Percentiles rank a stretch among this genome's conserved stretches.
Evolutionary conservation across 1,140 invertebrate species (phyloP).

Genomic region (Portunus trituberculatus): DNA sequence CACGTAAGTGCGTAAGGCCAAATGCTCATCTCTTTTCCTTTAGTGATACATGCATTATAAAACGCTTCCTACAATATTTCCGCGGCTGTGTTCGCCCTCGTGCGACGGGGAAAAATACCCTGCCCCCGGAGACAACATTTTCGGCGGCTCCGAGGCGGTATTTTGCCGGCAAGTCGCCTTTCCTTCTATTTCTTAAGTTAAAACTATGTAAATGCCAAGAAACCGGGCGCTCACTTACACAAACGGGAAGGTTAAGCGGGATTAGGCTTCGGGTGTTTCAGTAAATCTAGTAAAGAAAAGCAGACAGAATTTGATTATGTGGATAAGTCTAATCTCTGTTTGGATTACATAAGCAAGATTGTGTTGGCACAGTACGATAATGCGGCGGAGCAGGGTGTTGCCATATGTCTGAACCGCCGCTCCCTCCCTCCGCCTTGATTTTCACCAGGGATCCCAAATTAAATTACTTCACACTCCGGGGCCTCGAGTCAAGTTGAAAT

Average conservation of each 20-base stretch:
- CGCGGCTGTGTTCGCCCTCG: not conserved
- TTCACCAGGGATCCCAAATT: conserved; percentile 34
- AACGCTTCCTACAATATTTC: conserved; percentile 46
- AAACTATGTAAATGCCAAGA: conserved; percentile 61
- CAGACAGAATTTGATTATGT: conserved; percentile 28
- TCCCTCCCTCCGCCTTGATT: not conserved
- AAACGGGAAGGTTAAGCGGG: not conserved
- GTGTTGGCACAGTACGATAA: conserved; percentile 65
- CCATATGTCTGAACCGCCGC: conserved; percentile 35
- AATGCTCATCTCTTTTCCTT: conserved; percentile 71
- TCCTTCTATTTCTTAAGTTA: conserved; percentile 58
- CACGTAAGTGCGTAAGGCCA: conserved; percentile 73
- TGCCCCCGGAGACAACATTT: not conserved
- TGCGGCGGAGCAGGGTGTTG: conserved; percentile 51
- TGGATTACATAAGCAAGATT: conserved; percentile 64
- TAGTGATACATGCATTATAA: conserved; percentile 73
- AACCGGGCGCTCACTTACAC: conserved; percentile 39
- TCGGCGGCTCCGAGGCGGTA: not conserved
- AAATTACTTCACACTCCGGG: conserved; percentile 13
- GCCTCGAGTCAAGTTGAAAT: not conserved
- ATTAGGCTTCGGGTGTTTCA: conserved; percentile 8
- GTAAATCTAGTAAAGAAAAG: conserved; percentile 23
- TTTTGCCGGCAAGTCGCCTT: not conserved
- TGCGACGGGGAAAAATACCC: not conserved
- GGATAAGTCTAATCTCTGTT: conserved; percentile 61